These are phyloP conservation scores for Steinernema hermaphroditum DNA, from an alignment of 2,888 invertebrate species.

Conservation along the genomic window DNA sequence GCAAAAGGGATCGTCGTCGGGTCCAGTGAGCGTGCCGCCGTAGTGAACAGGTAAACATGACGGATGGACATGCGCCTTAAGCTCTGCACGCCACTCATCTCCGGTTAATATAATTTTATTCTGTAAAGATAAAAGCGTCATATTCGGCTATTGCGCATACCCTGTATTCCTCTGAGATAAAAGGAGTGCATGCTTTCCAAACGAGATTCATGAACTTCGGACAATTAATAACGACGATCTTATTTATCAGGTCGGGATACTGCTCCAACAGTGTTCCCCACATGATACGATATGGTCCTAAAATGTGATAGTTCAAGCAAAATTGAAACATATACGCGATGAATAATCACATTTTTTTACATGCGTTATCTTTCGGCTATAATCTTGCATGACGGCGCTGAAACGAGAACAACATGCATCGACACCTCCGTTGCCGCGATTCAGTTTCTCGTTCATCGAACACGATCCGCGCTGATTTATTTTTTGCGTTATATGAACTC, in stretches of 20 bases:
- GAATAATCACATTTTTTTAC: not conserved
- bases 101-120: constrained; percentile 42
- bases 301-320: not conserved
- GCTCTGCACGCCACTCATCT: constrained; percentile 35
- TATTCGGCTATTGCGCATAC: constrained; percentile 36
- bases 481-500: too few relatives aligned
- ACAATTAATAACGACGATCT: constrained; percentile 61
- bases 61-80: constrained; percentile 34
- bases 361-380: not conserved
- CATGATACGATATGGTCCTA: constrained; percentile 63
- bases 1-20: constrained; percentile 16
- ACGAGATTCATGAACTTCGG: constrained; percentile 63
- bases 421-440: too few relatives aligned
- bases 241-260: constrained; percentile 59
- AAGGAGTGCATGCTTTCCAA: constrained; percentile 60
- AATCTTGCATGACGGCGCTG: not conserved
- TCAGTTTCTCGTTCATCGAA: too few relatives aligned
- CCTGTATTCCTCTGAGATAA: constrained; percentile 60
- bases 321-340: not conserved
- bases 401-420: not conserved
- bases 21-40: constrained; percentile 34
- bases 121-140: constrained; percentile 36
- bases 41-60: constrained; percentile 39
- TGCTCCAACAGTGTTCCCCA: constrained; percentile 66
- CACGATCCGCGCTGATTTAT: too few relatives aligned